Evolutionary conservation across 2,113 vertebrate genomes (phyloP).

Genomic region (Turdus rufiventris): DNA sequence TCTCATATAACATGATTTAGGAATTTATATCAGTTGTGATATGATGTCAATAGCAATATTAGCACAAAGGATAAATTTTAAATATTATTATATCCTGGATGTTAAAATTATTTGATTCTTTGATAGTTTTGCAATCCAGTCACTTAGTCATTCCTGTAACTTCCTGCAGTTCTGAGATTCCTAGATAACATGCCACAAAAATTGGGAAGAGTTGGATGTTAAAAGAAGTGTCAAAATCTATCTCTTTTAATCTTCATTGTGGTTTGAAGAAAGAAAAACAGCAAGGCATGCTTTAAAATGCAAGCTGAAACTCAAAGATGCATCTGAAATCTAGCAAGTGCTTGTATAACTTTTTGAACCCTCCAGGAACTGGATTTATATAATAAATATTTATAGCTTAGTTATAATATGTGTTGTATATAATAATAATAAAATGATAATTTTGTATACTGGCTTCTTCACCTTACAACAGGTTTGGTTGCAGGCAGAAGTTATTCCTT

Average conservation of each 20-base stretch:
- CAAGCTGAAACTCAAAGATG: not conserved
- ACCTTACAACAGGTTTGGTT: not conserved
- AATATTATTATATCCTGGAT: not conserved
- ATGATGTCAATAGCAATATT: not conserved
- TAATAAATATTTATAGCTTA: not conserved
- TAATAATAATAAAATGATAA: too few species aligned
- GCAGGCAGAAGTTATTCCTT: not conserved
- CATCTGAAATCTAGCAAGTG: not conserved
- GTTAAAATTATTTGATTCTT: slow-evolving; percentile 41
- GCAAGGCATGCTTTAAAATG: not conserved
- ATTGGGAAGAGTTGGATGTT: not conserved
- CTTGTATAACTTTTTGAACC: not conserved
- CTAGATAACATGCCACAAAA: slow-evolving; percentile 20
- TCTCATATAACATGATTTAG: not conserved
- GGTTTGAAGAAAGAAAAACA: slow-evolving; percentile 29
- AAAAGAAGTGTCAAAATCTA: slow-evolving; percentile 6
- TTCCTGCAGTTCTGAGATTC: not conserved
- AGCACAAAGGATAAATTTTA: not conserved
- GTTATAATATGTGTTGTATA: not conserved
- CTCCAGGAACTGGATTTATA: not conserved
- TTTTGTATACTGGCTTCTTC: slow-evolving; percentile 1
- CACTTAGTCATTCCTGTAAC: not conserved
- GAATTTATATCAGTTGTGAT: not conserved
- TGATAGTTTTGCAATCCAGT: slow-evolving; percentile 24
- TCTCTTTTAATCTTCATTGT: not conserved